Percentiles rank a stretch among this genome's conserved stretches.
phyloP scores from a whole-genome alignment of 1,140 invertebrate species.

The Dreissena rostriformis region DNA sequence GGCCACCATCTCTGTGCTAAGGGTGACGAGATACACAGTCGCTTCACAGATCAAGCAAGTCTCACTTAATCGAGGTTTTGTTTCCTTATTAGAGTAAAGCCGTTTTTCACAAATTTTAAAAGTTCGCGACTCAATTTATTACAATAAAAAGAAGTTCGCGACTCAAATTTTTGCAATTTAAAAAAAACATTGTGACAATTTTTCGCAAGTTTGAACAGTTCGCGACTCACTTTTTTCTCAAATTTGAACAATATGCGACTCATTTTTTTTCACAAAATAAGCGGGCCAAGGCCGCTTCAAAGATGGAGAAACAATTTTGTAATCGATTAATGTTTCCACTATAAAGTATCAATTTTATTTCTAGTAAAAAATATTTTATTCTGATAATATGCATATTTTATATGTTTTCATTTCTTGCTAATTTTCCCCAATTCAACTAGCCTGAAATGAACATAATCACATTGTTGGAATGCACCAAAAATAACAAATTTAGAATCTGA shows the following conservation, averaged over 20 bases:
- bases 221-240: not conserved
- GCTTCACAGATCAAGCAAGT: not conserved
- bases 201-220: not conserved
- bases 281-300: no score
- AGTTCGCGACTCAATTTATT: not conserved
- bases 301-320: no score
- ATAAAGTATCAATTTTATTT: no score
- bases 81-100: not conserved
- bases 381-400: no score
- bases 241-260: no score
- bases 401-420: no score
- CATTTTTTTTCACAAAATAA: no score
- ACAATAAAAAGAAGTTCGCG: not conserved
- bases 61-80: not conserved
- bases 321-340: no score
- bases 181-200: not conserved
- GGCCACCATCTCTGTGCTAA: constrained; percentile 10
- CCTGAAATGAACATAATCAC: no score
- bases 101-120: not conserved
- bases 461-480: no score
- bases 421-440: no score
- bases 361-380: not conserved
- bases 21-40: not conserved
- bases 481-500: no score
- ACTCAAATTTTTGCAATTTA: not conserved